These are phyloP conservation scores for Tanytarsus gracilentus DNA, from an alignment of 2,888 invertebrate species.

Conservation along the genomic window DNA sequence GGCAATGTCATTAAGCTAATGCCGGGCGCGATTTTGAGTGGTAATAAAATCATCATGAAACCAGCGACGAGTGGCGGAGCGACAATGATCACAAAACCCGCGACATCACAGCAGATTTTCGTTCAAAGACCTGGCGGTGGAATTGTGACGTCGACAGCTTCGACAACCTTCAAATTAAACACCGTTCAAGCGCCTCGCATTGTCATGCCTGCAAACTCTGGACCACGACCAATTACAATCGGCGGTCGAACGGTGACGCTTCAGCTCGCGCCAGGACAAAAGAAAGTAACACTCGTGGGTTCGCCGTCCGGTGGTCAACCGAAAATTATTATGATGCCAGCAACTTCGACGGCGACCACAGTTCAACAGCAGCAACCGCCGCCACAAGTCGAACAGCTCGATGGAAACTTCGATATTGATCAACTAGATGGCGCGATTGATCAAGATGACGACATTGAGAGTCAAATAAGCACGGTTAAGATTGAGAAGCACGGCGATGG, in stretches of 20 bases:
- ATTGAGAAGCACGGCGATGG: slow-evolving; percentile 18
- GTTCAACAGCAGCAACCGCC: slow-evolving; percentile 15
- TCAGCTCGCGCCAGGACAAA: slow-evolving; percentile 54
- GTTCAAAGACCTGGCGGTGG: slow-evolving; percentile 46
- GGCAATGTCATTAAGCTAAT: slow-evolving; percentile 55
- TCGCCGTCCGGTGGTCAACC: slow-evolving; percentile 27
- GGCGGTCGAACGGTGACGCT: slow-evolving; percentile 65
- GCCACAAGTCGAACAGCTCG: slow-evolving; percentile 37
- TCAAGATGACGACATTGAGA: slow-evolving; percentile 24
- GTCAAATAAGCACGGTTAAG: slow-evolving; percentile 26
- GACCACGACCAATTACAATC: slow-evolving; percentile 54
- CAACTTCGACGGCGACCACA: background rate
- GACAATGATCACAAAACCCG: slow-evolving; percentile 34
- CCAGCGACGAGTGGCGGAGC: slow-evolving; percentile 51
- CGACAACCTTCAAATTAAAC: slow-evolving; percentile 32
- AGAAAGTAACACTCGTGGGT: slow-evolving; percentile 54
- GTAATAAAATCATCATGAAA: slow-evolving; percentile 58
- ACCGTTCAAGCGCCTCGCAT: slow-evolving; percentile 10
- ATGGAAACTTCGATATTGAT: slow-evolving; percentile 37
- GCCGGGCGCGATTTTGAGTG: slow-evolving; percentile 48
- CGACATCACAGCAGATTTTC: slow-evolving; percentile 55
- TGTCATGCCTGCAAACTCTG: background rate
- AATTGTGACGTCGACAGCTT: slow-evolving; percentile 47
- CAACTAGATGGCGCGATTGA: slow-evolving; percentile 23
- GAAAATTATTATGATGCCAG: slow-evolving; percentile 47